phyloP scores from a whole-genome alignment of 2,888 invertebrate genomes.

The Cheilosia grossa region DNA sequence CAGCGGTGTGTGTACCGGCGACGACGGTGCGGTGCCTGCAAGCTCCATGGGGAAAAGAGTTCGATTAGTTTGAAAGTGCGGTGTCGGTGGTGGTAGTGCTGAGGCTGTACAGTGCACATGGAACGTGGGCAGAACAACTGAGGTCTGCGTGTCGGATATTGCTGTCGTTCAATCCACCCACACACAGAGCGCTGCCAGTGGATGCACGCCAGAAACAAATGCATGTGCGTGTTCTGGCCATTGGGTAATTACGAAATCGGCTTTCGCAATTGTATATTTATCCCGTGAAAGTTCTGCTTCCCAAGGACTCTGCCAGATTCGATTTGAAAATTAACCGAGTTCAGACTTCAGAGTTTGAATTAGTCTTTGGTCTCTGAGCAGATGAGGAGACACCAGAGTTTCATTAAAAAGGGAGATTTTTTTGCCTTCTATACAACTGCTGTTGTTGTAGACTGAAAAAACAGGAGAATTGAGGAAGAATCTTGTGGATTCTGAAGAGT shows the following conservation, averaged over 20 bases:
- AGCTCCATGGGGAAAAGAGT: slow-evolving; percentile 62
- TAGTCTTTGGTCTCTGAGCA: slow-evolving; percentile 28
- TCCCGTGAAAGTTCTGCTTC: slow-evolving; percentile 28
- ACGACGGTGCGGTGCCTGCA: slow-evolving; percentile 14
- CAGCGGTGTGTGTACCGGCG: slow-evolving; percentile 11
- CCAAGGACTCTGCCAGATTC: slow-evolving; percentile 50
- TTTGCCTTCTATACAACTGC: too few species aligned
- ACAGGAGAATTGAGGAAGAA: too few species aligned
- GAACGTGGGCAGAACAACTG: slow-evolving; percentile 57
- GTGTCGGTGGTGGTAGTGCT: slow-evolving; percentile 8
- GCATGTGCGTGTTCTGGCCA: slow-evolving; percentile 64
- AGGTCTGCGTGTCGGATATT: slow-evolving; percentile 74
- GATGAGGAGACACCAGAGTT: slow-evolving; percentile 27
- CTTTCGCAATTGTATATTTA: slow-evolving; percentile 67
- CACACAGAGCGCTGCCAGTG: slow-evolving; percentile 37
- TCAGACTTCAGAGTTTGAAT: slow-evolving; percentile 45
- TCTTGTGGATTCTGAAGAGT: too few species aligned
- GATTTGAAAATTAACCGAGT: slow-evolving; percentile 63
- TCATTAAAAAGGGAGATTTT: slow-evolving; percentile 34
- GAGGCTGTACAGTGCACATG: slow-evolving; percentile 12
- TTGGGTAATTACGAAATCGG: slow-evolving; percentile 70
- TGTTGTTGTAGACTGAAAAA: too few species aligned
- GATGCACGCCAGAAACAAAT: slow-evolving; percentile 54
- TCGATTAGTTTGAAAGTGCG: slow-evolving; percentile 66
- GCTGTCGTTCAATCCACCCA: slow-evolving; percentile 68